phyloP scores from a whole-genome alignment of 2,888 invertebrate species.

The Acronicta alni region DNA sequence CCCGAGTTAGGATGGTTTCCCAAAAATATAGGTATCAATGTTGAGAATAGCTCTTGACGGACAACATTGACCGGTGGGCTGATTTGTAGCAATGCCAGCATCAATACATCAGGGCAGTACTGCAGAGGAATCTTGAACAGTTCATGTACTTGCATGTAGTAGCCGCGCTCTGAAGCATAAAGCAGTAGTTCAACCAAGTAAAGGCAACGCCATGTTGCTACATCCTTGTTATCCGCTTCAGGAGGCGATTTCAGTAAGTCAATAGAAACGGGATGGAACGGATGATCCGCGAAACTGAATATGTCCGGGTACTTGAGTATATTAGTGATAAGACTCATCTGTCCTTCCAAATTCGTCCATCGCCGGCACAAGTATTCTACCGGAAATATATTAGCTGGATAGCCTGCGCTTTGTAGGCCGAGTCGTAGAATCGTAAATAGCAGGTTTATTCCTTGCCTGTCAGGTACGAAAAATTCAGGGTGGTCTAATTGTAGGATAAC shows the following conservation, averaged over 20 bases:
- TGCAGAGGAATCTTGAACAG: slow-evolving; percentile 97
- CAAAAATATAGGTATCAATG: slow-evolving; percentile 97
- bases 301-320: slow-evolving; percentile 97
- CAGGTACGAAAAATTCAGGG: slow-evolving; percentile 95
- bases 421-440: slow-evolving; percentile 94
- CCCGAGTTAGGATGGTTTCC: slow-evolving; percentile 99
- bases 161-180: slow-evolving; percentile 95
- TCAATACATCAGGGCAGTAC: slow-evolving; percentile 98
- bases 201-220: slow-evolving; percentile 97
- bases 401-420: slow-evolving; percentile 94
- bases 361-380: slow-evolving; percentile 96
- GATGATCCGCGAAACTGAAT: slow-evolving; percentile 97
- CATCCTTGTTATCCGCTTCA: slow-evolving; percentile 98
- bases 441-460: slow-evolving; percentile 94
- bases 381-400: slow-evolving; percentile 93
- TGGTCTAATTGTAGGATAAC: slow-evolving; percentile 97
- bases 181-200: slow-evolving; percentile 97
- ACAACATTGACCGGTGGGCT: slow-evolving; percentile 93
- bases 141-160: slow-evolving; percentile 95
- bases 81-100: slow-evolving; percentile 96
- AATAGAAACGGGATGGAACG: slow-evolving; percentile 95
- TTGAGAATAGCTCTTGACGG: slow-evolving; percentile 96
- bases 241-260: slow-evolving; percentile 98
- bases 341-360: slow-evolving; percentile 98
- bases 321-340: slow-evolving; percentile 95